phyloP scores from a whole-genome alignment of 1,140 invertebrate genomes.

The Pseudomyrmex concolor region DNA sequence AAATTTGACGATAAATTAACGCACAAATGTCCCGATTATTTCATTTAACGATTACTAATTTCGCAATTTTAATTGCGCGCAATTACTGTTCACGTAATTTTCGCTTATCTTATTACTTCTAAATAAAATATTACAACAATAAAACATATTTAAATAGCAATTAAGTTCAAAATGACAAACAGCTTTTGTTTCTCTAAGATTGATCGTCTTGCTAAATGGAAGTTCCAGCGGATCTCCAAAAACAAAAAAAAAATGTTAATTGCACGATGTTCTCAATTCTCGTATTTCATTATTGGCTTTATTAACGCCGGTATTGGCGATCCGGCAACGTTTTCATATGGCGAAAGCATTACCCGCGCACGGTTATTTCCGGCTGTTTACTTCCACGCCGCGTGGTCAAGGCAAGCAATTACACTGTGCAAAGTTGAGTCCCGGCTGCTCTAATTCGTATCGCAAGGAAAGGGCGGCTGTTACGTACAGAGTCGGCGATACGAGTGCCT shows the following conservation, averaged over 20 bases:
- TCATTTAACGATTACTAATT: background rate
- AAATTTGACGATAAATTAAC: conserved; percentile 31
- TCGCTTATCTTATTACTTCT: background rate
- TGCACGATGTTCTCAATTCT: background rate
- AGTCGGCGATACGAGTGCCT: background rate
- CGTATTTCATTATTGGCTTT: background rate
- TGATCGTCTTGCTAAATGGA: background rate
- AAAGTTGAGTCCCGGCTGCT: conserved; percentile 19
- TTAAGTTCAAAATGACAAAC: no score
- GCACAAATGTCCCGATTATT: background rate
- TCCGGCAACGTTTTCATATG: conserved; percentile 18
- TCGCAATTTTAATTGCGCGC: background rate
- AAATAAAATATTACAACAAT: background rate
- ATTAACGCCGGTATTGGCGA: background rate
- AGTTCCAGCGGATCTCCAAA: background rate
- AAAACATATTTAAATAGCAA: no score
- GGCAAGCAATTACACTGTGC: conserved; percentile 46
- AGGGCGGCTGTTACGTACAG: conserved; percentile 10
- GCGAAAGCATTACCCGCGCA: conserved; percentile 4
- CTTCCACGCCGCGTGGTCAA: conserved; percentile 33
- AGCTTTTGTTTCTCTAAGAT: background rate
- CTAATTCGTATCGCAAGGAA: conserved; percentile 32
- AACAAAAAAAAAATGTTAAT: conserved; percentile 2
- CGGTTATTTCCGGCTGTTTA: conserved; percentile 42
- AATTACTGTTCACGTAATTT: no score